phyloP scores from a whole-genome alignment of 2,888 invertebrate species.

The Omphaloscelis lunosa region DNA sequence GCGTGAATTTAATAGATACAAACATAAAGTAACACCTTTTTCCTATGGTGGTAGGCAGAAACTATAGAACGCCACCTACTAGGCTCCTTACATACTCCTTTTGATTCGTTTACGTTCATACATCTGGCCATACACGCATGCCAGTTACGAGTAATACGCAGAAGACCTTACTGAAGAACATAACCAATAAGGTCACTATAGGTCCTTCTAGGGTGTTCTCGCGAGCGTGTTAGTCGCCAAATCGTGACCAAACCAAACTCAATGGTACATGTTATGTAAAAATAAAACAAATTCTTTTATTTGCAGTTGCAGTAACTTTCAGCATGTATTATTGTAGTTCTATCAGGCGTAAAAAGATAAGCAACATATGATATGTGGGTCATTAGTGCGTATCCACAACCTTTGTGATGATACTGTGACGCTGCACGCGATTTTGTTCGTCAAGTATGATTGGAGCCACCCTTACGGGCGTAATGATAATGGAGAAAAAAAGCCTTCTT shows the following conservation, averaged over 20 bases:
- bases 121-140: too few relatives aligned
- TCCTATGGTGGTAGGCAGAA: too few relatives aligned
- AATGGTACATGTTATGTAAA: neutral
- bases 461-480: neutral
- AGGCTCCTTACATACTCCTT: too few relatives aligned
- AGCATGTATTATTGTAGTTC: neutral
- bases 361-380: slow-evolving; percentile 16
- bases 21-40: too few relatives aligned
- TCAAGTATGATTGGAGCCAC: slow-evolving; percentile 54
- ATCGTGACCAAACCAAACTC: neutral
- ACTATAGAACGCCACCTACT: too few relatives aligned
- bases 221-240: neutral
- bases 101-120: too few relatives aligned
- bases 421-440: slow-evolving; percentile 21
- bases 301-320: neutral
- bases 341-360: neutral
- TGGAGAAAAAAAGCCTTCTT: neutral
- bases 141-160: too few relatives aligned
- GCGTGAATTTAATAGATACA: too few relatives aligned
- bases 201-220: too few relatives aligned
- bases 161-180: too few relatives aligned
- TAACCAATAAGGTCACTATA: too few relatives aligned
- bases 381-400: slow-evolving; percentile 44
- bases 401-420: slow-evolving; percentile 21
- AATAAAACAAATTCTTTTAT: neutral